Base-by-base conservation (phyloP, 53 echinoderm and acorn worm species). In the Apostichopus leukothele region DNA sequence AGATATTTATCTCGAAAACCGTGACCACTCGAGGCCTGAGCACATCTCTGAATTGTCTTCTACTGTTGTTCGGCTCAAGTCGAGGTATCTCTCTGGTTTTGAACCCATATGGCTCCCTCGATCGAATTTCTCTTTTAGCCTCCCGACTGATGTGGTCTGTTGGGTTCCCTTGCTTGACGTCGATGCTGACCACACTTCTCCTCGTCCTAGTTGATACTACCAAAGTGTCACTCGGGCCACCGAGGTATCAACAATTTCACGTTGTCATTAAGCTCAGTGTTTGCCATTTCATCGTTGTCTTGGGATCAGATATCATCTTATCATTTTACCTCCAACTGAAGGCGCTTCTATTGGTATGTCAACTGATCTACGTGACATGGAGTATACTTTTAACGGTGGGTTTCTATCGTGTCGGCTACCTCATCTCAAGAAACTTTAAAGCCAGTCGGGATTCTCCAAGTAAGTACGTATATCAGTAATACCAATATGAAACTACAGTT, bases 151-250 rank as follows among this genome's bases (percentile, higher is more conserved):
- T 93, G 91, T 96, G 96, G 96, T 96, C 96, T 20, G 76, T 94
- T 9, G 96, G 96, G 12, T 96, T 96, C 50, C 96, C 96, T 0
- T 94, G 94, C 81, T 84, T 96, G 16, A 96, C 96, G 5, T 84
- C 96, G 11, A 84, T 94, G 6, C 93, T 94, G 25, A 94, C 93
- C 18, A 96, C 94, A 21, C 90, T 96, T 16, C 92, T 96, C 16
- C 89, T 96, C 18, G 96, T 96, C 25, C 83, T 96, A 22, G 90
- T 94, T 7, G 96, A 96, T 88, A 96, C 96, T 10, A 96, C 96
- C 4, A 93, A 93, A 63, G 83, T 96, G 7, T 96, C 96, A 73
- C 90, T 96, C 18, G 96, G 93, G 4, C 96, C 96, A 13, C 96
- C 96, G 23, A 90, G 90, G n/a, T 96, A 94, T 73, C 94, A 94